Percentiles rank a stretch among this genome's conserved stretches.
These are phyloP conservation scores for Halcyon malimbica DNA, from an alignment of 2,113 vertebrate genomes.

Conservation along the genomic window DNA sequence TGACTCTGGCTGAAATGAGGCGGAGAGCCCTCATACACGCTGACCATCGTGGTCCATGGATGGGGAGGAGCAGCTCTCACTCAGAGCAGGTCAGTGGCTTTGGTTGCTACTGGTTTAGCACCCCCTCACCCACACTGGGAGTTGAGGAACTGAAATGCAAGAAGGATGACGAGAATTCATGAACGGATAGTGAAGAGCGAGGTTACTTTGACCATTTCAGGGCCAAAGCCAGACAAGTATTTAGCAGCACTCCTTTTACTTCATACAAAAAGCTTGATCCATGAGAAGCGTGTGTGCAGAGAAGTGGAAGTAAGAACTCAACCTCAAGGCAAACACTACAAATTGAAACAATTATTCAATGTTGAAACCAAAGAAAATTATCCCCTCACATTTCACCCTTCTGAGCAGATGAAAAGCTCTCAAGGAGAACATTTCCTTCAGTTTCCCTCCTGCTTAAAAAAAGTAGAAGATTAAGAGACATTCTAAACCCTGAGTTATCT, in stretches of 20 bases:
- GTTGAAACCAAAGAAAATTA: neutral
- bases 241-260: neutral
- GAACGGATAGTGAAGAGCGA: neutral
- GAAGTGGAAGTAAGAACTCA: neutral
- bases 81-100: neutral
- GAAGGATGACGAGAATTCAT: neutral
- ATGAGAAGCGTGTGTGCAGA: neutral
- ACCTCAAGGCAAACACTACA: neutral
- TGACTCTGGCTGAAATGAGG: fast-evolving
- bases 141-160: neutral
- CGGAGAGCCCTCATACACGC: neutral
- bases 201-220: neutral
- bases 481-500: neutral
- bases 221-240: neutral
- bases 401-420: neutral
- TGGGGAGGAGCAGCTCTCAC: neutral
- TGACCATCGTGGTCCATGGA: fast-evolving
- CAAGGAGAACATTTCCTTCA: neutral
- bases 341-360: conserved; percentile 33
- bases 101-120: neutral
- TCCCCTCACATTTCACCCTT: neutral
- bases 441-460: neutral
- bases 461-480: neutral
- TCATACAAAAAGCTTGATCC: neutral
- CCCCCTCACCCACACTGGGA: neutral